Evolutionary conservation across 2,797 vertebrate species (phyloP), one percentile per base, ranked within the genome.

Genomic region (Eutrigla gurnardus): DNA sequence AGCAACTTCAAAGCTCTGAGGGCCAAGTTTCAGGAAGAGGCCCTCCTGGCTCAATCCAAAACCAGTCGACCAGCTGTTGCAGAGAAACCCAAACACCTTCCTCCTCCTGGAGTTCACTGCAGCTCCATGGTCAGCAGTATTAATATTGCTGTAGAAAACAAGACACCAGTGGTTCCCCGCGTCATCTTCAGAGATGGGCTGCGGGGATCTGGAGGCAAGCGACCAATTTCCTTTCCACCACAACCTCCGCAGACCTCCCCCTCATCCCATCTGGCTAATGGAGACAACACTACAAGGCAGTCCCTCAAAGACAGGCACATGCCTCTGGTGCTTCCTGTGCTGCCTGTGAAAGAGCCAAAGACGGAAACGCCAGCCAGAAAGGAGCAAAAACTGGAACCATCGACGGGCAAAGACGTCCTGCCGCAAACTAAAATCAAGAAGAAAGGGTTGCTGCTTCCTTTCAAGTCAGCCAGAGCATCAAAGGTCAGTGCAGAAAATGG

Each of bases 21-120:
- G 87, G 96, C 96, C 69, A 98, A 94, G 90, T 99, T 98, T 89
- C 96, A 98, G 72, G 95, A 95, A 9, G 92, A 94, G n/a, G 80
- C 93, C 15, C 64, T 87, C 60, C 35, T 90, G 59, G 84, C 83
- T 50, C 85, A 91, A 55, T 75, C 71, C 11, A 93, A 73, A 78
- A 45, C 54, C 36, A 88, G 50, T 18, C 84, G 92, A 37, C 94
- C 94, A 61, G 55, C 82, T 46, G 85, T 95, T 68, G 90, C 92
- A 25, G 93, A 94, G 50, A 95, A 94, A 82, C 94, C 95, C 62
- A 94, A 81, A 87, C 70, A 79, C 50, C 46, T 94, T 17, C 89
- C 82, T 12, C 85, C 86, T 57, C 75, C 84, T 9, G 86, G 79
- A 43, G 81, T 80, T 12, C 83, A 84, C 73, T 85, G 81, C 71